A percentile compares a stretch with the other conserved stretches of the same genome.
These are phyloP conservation scores for Caerostris extrusa DNA, from an alignment of 1,140 invertebrate species.

Conservation along the genomic window DNA sequence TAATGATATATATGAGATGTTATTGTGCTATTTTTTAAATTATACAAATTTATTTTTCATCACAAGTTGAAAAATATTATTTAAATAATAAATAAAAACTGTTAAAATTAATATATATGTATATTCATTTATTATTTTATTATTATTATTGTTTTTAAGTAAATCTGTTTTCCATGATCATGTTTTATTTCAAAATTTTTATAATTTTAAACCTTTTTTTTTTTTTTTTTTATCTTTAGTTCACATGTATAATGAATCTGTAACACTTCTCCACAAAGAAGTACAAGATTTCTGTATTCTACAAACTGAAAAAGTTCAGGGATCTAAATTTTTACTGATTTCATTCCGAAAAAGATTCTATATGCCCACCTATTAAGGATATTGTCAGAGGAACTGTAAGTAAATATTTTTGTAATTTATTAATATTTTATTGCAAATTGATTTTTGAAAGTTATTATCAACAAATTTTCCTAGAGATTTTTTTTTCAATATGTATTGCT, in stretches of 20 bases:
- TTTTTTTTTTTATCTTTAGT: conserved; percentile 46
- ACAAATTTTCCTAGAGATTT: no score
- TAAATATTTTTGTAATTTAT: neutral
- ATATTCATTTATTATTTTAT: neutral
- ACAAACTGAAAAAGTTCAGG: conserved; percentile 71
- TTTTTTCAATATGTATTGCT: no score
- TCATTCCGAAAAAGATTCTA: conserved; percentile 66
- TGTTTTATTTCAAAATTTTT: neutral
- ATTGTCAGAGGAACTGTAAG: conserved; percentile 68
- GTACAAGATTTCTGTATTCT: conserved; percentile 75
- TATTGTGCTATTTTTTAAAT: neutral
- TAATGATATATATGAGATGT: neutral
- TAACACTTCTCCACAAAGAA: conserved; percentile 68
- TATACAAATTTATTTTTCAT: neutral
- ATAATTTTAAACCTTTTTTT: conserved; percentile 21
- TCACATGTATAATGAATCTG: conserved; percentile 75
- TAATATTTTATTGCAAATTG: no score
- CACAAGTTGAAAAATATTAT: no score
- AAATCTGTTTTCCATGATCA: no score
- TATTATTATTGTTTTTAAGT: neutral
- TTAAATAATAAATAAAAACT: no score
- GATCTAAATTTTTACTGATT: conserved; percentile 64
- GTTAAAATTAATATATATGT: neutral
- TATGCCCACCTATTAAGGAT: conserved; percentile 70
- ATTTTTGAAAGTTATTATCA: no score